Evolutionary conservation across 2,797 vertebrate genomes (phyloP).

Genomic region (Siniperca undulata): DNA sequence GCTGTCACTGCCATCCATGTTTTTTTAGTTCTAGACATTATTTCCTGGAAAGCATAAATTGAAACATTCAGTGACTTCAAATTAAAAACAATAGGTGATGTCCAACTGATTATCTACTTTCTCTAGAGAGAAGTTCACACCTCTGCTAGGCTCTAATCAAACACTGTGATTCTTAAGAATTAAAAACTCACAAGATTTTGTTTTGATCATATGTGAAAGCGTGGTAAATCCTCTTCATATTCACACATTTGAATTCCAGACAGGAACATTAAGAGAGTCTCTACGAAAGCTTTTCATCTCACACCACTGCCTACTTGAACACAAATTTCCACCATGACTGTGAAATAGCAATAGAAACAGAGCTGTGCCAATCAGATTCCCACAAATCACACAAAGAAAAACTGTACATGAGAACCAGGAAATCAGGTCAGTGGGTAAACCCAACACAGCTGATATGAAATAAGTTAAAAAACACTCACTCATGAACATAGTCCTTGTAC

Average conservation of each 20-base stretch:
- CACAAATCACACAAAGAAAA: constrained; percentile 54
- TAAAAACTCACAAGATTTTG: constrained; percentile 8
- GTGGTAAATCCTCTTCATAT: constrained; percentile 12
- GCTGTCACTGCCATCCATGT: constrained; percentile 12
- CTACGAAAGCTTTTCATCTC: constrained; percentile 35
- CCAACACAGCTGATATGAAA: constrained; percentile 27
- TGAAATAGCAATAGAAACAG: constrained; percentile 32
- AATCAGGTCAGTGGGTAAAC: constrained; percentile 15
- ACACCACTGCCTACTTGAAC: constrained; percentile 25
- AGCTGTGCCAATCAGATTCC: constrained; percentile 33
- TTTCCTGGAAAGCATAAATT: constrained; percentile 20
- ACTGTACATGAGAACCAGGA: constrained; percentile 61
- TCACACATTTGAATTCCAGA: constrained; percentile 22
- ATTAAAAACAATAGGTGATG: constrained; percentile 22
- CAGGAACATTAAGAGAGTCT: constrained; percentile 31
- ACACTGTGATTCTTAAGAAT: constrained; percentile 15
- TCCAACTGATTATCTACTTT: not conserved
- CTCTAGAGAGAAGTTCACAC: constrained; percentile 11
- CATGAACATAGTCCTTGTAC: not conserved
- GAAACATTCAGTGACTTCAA: constrained; percentile 30
- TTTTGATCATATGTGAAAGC: constrained; percentile 27
- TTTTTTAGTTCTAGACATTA: constrained; percentile 10
- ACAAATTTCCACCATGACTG: constrained; percentile 11
- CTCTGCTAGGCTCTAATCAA: constrained; percentile 17
- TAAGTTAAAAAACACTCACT: constrained; percentile 25